Evolutionary conservation across 1,140 invertebrate species (phyloP), one percentile per base, ranked within the genome.

Genomic region (Bombyx mandarina): DNA sequence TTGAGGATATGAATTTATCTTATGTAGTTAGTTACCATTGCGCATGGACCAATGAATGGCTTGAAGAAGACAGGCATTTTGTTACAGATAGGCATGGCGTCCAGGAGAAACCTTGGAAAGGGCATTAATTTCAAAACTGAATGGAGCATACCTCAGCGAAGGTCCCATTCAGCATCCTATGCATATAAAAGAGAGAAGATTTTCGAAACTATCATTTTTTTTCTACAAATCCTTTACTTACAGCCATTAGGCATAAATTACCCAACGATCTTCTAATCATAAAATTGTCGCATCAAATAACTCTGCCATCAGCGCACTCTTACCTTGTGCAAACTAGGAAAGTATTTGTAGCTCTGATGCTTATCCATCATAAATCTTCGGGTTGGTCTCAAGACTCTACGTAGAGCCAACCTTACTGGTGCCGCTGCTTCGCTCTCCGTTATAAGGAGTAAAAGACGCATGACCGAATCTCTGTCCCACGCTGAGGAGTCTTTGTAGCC

Each of bases 251-350:
- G 9, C 26, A 8, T 42, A 7, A 52, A 10, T 42, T 2, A 5
- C 9, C 26, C 35, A 52, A 52, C 6, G 35, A 9, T 8, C 8
- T 2, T 42, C 9, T 43, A 42, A 2, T 42, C 9, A 10, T 43
- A 48, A 59, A 57, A 22, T 18, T 12, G 4, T n/a, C 8, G 10
- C 9, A 3, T 8, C 4, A 22, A 12, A 12, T 8, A 10, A 50
- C 8, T 50, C 10, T 26, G 6, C 12, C 12, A 18, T 18, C 12
- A 18, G 26, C 43, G n/a, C 26, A 43, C 8, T 53, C 22, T 62
- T 57, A 80, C 75, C 58, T 73, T 69, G 8, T 35, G 45, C 50
- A 77, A 55, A 49, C 75, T 77, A 1, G 79, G 77, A 52, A 77
- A 80, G 6, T 52, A 22, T 26, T 75, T 66, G 10, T 71, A 66